Evolutionary conservation across 2,797 vertebrate genomes (phyloP).

Genomic region (Sorex maritimensis): DNA sequence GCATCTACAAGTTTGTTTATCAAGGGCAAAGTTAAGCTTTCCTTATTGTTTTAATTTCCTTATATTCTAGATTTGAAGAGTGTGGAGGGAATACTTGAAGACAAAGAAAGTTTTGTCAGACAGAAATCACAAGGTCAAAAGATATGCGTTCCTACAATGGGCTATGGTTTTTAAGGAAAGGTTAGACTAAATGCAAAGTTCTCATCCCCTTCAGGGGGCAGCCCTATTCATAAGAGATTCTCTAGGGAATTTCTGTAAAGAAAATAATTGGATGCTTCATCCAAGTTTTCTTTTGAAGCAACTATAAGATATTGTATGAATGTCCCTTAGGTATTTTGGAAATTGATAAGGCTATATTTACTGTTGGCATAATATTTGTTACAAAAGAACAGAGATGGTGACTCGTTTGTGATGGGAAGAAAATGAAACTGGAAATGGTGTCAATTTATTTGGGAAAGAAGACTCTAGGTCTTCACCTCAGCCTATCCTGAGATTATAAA

Average conservation of each 20-base stretch:
- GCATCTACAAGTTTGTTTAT: neutral
- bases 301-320: constrained; percentile 1
- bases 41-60: neutral
- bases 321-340: constrained; percentile 36
- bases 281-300: constrained; percentile 51
- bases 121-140: constrained; percentile 45
- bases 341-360: neutral
- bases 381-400: constrained; percentile 55
- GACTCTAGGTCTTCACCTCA: constrained; percentile 44
- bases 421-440: constrained; percentile 36
- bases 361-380: constrained; percentile 30
- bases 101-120: neutral
- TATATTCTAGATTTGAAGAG: neutral
- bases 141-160: constrained; percentile 28
- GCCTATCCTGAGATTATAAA: constrained; percentile 40
- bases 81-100: constrained; percentile 7
- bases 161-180: constrained; percentile 53
- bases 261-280: neutral
- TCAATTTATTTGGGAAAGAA: constrained; percentile 29
- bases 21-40: neutral
- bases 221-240: constrained; percentile 38
- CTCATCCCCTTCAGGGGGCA: neutral
- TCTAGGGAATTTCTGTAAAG: constrained; percentile 1
- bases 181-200: constrained; percentile 25
- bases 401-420: constrained; percentile 55